phyloP scores from a whole-genome alignment of 2,888 invertebrate genomes.

The Serrognathus titanus region DNA sequence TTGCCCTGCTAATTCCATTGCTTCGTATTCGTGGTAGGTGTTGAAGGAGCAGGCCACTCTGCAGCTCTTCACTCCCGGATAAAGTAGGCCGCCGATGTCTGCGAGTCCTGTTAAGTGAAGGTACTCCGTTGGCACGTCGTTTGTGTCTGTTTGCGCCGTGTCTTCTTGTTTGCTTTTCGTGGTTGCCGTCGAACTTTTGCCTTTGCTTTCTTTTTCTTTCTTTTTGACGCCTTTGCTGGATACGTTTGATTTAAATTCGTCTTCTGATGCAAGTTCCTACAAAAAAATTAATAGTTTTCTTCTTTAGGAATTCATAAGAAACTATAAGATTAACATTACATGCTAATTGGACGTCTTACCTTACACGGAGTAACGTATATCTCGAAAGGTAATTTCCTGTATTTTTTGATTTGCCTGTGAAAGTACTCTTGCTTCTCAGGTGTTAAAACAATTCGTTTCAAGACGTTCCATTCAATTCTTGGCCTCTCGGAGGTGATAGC shows the following conservation, averaged over 20 bases:
- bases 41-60: constrained; percentile 38
- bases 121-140: constrained; percentile 22
- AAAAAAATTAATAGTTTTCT: no score
- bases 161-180: constrained; percentile 14
- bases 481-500: constrained; percentile 28
- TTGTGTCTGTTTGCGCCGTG: constrained; percentile 5
- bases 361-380: constrained; percentile 31
- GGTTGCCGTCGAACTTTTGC: constrained; percentile 14
- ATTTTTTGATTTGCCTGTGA: constrained; percentile 30
- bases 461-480: constrained; percentile 39
- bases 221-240: neutral
- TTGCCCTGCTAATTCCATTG: constrained; percentile 34
- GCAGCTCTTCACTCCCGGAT: constrained; percentile 43
- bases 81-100: constrained; percentile 41
- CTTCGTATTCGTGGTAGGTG: constrained; percentile 39
- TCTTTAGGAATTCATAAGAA: no score
- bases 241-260: neutral
- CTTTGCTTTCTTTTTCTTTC: constrained; percentile 15
- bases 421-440: constrained; percentile 29
- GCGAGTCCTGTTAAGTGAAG: constrained; percentile 43
- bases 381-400: constrained; percentile 39
- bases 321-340: no score
- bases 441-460: constrained; percentile 37
- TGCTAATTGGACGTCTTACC: constrained; percentile 6
- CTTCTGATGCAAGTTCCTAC: neutral